Conservation (phyloP, 92 coral and sea anemone genomes). For the Palythoa grandiflora region DNA sequence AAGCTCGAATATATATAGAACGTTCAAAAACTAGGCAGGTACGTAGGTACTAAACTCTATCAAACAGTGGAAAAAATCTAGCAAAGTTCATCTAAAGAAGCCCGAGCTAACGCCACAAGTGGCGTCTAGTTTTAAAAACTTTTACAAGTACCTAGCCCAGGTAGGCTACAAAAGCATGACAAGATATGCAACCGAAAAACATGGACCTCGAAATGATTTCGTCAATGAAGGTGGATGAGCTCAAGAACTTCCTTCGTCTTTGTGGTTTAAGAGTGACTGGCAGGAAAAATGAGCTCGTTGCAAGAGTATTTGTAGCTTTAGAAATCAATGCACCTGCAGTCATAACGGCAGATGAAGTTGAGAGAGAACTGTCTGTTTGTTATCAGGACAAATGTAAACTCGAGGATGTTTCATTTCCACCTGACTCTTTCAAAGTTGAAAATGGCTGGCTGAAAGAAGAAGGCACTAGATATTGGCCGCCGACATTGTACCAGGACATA, state of each 20-base stretch:
- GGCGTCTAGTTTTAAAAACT: constrained; percentile 1
- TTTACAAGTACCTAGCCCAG: constrained; percentile 35
- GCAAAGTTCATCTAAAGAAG: no score
- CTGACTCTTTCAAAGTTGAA: constrained; percentile 56
- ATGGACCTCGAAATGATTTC: constrained; percentile 54
- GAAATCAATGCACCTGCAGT: constrained; percentile 53
- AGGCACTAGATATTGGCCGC: constrained; percentile 50
- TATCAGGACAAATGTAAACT: constrained; percentile 47
- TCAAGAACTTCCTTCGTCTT: constrained; percentile 52
- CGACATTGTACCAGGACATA: constrained; percentile 50
- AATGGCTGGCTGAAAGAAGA: constrained; percentile 48
- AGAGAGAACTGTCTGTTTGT: constrained; percentile 45
- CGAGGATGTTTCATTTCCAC: constrained; percentile 33
- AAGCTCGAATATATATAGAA: no score
- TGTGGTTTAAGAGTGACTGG: constrained; percentile 54
- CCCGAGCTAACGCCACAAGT: no score
- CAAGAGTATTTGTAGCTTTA: constrained; percentile 58
- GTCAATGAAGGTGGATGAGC: constrained; percentile 56
- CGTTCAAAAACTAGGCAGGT: no score
- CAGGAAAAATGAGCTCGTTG: constrained; percentile 58
- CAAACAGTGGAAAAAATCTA: no score
- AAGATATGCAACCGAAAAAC: constrained; percentile 15
- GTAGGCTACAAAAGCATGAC: constrained; percentile 29
- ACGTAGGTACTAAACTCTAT: no score
- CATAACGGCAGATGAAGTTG: constrained; percentile 58